These are phyloP conservation scores for Tokudaia tokunoshimensis DNA, from an alignment of 2,797 vertebrate genomes.

Conservation along the genomic window DNA sequence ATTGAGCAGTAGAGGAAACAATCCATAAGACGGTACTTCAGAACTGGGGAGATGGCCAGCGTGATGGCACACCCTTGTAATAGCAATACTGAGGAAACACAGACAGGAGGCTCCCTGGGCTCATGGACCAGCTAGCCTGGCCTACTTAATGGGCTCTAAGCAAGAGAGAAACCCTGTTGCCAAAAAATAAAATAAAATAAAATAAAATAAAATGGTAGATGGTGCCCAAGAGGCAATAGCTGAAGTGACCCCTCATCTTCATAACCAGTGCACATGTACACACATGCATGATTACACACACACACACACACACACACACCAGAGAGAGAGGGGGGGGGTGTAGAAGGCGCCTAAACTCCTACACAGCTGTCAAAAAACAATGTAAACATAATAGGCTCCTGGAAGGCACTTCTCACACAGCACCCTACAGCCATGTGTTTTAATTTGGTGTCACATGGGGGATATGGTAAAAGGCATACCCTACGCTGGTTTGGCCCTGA, in stretches of 20 bases:
- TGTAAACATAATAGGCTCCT: neutral
- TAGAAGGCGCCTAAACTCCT: neutral
- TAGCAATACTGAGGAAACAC: neutral
- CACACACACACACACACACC: neutral
- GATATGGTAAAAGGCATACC: neutral
- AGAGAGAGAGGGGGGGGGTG: neutral
- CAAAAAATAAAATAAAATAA: too few relatives aligned
- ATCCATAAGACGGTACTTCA: neutral
- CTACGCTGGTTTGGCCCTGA: neutral
- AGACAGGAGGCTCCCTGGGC: neutral
- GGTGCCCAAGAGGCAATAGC: neutral
- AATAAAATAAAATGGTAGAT: neutral
- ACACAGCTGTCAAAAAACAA: neutral
- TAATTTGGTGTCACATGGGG: rapidly evolving
- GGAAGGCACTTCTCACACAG: too few relatives aligned
- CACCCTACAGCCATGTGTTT: neutral
- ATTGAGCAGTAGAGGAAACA: neutral
- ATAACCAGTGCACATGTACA: neutral
- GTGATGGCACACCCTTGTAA: neutral
- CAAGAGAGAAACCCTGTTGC: neutral
- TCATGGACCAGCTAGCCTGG: neutral
- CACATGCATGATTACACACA: neutral
- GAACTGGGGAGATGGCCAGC: too few relatives aligned
- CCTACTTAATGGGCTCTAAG: neutral
- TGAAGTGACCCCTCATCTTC: neutral